These are phyloP conservation scores for Watsonalla binaria DNA, from an alignment of 2,888 invertebrate species.

Conservation along the genomic window DNA sequence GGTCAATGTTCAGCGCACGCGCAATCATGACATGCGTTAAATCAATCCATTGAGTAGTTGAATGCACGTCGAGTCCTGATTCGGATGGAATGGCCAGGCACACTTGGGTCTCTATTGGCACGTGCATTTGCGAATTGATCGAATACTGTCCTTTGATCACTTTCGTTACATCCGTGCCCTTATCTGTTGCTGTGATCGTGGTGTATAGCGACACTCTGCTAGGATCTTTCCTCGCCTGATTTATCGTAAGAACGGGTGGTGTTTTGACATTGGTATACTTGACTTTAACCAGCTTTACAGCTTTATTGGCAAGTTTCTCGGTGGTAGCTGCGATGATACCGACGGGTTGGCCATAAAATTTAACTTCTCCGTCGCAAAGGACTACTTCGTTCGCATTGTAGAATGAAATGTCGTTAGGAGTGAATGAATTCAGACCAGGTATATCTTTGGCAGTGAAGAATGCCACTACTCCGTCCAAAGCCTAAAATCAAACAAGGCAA, in stretches of 20 bases:
- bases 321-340: constrained; percentile 81
- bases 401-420: constrained; percentile 25
- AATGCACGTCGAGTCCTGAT: constrained; percentile 80
- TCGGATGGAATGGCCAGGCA: constrained; percentile 80
- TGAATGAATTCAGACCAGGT: constrained; percentile 80
- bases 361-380: constrained; percentile 70
- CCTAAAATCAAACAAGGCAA: constrained; percentile 45
- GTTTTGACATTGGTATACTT: constrained; percentile 58
- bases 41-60: constrained; percentile 78
- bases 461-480: constrained; percentile 81
- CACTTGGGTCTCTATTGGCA: constrained; percentile 81
- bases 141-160: constrained; percentile 40
- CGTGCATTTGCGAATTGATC: constrained; percentile 80
- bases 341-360: constrained; percentile 82
- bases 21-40: constrained; percentile 70
- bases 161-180: constrained; percentile 29
- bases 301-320: constrained; percentile 68
- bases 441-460: constrained; percentile 82
- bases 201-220: constrained; percentile 22
- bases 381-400: constrained; percentile 51
- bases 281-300: constrained; percentile 74
- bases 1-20: constrained; percentile 62
- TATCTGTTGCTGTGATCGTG: constrained; percentile 23
- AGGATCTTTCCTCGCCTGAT: constrained; percentile 30
- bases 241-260: constrained; percentile 42